Conservation (phyloP, 64 coral and sea anemone species). For the Pocillopora verrucosa region DNA sequence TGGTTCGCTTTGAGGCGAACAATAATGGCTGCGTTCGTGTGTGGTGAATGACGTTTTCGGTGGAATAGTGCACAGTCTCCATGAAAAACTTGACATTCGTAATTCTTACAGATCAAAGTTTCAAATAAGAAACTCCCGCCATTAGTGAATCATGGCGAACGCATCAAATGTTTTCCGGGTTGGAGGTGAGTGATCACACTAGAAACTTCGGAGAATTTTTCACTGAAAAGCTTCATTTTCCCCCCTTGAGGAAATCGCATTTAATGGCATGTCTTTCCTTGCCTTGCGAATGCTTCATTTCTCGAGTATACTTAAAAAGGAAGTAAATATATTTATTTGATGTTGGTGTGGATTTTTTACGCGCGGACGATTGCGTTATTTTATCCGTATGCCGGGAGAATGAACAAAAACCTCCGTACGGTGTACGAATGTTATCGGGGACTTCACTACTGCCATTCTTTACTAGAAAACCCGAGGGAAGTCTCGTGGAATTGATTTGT, state of each 20-base stretch:
- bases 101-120: conserved; percentile 82
- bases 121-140: conserved; percentile 68
- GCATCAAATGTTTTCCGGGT: conserved; percentile 98
- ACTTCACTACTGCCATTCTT: conserved; percentile 24
- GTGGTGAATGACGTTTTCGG: conserved; percentile 93
- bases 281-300: background rate
- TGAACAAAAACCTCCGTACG: conserved; percentile 73
- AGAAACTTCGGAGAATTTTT: conserved; percentile 55
- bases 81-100: conserved; percentile 82
- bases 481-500: background rate
- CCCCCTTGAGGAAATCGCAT: conserved; percentile 9
- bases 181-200: conserved; percentile 92
- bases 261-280: background rate
- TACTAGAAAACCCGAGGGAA: conserved; percentile 42
- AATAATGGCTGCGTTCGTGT: conserved; percentile 87
- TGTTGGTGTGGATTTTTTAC: conserved; percentile 28
- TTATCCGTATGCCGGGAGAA: conserved; percentile 59
- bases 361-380: conserved; percentile 87
- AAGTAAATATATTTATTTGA: conserved; percentile 33
- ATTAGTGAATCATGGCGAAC: conserved; percentile 81
- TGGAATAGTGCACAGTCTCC: conserved; percentile 86
- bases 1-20: conserved; percentile 84
- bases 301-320: background rate
- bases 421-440: conserved; percentile 47
- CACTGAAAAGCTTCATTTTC: conserved; percentile 51